Evolutionary conservation across 2,888 invertebrate species (phyloP), one percentile per base, ranked within the genome.

Genomic region (Caenorhabditis sinica): DNA sequence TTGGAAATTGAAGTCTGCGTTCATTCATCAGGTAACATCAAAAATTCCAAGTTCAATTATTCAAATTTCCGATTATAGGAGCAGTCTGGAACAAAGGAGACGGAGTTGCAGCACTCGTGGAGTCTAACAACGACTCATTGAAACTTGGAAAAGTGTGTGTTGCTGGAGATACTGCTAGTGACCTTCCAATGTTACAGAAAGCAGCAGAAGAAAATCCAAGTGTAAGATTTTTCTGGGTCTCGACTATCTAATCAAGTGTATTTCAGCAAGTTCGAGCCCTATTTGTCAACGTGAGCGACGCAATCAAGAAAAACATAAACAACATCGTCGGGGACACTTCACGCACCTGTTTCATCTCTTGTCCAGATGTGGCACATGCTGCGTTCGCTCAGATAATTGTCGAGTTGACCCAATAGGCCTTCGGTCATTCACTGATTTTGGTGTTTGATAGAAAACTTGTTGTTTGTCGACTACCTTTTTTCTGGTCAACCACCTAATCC

Each of bases 361-460:
- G 90, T 63, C 93, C 93, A 9, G 92, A 92, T 77, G 93, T 93
- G 8, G 89, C 91, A 9, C 92, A 92, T 81, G 91, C 91, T 5
- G 91, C 92, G 51, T 90, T 93, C 84, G 86, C 89, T 20, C 86
- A 81, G 30, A 66, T 89, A 49, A 77, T 89, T 3, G 25, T 56
- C 28, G 76, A 75, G 33, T 65, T 76, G 61, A 23, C 40, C 25
- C 20, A 36, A 33, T 61, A 23, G 49, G 45, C 4, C 13, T 33
- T 30, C 53, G 3, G 9, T 61, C n/a, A 17, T 43, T n/a, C n/a
- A 3, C 23, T 28, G 28, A 33, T 9, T 60, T 60, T 65, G 65
- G n/a, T 65, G 65, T 65, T 65, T 65, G 65, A 65, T 17, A 20
- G 63, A 23, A 13, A 25, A 63, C 23, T 40, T 40, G 56, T 56